Conservation (phyloP, 1,140 invertebrate species). For the Monomorium pharaonis region DNA sequence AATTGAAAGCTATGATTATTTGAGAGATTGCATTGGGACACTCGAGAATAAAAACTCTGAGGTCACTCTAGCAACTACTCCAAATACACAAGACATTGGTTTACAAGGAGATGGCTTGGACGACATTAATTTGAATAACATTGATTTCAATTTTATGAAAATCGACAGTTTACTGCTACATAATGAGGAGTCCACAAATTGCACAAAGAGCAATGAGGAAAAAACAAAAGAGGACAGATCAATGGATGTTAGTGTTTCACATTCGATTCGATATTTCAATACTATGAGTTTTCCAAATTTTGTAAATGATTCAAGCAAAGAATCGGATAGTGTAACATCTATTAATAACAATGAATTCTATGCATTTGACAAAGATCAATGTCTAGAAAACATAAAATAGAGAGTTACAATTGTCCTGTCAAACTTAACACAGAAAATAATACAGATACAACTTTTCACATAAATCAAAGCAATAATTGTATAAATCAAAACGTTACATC, state of each 20-base stretch:
- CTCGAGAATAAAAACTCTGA: conserved; percentile 37
- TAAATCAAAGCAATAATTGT: conserved; percentile 13
- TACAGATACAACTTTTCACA: neutral
- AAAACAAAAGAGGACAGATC: neutral
- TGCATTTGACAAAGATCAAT: conserved; percentile 12
- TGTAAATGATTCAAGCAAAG: neutral
- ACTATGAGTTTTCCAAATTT: conserved; percentile 7
- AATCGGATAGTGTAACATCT: neutral
- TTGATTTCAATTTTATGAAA: conserved; percentile 52
- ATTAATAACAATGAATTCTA: conserved; percentile 7
- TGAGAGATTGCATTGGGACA: conserved; percentile 36
- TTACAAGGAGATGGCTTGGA: neutral
- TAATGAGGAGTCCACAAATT: neutral
- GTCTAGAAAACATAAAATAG: neutral
- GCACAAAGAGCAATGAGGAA: conserved; percentile 7
- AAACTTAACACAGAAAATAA: conserved; percentile 2
- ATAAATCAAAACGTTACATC: conserved; percentile 10
- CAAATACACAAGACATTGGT: neutral
- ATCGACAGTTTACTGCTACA: conserved; percentile 28
- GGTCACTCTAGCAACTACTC: neutral
- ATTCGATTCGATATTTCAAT: neutral
- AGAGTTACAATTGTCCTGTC: neutral
- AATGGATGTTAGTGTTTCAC: neutral
- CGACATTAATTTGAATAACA: conserved; percentile 40
- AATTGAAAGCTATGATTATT: conserved; percentile 25